Evolutionary conservation across 2,797 vertebrate species (phyloP), one percentile per base, ranked within the genome.

Genomic region (Hybognathus amarus): DNA sequence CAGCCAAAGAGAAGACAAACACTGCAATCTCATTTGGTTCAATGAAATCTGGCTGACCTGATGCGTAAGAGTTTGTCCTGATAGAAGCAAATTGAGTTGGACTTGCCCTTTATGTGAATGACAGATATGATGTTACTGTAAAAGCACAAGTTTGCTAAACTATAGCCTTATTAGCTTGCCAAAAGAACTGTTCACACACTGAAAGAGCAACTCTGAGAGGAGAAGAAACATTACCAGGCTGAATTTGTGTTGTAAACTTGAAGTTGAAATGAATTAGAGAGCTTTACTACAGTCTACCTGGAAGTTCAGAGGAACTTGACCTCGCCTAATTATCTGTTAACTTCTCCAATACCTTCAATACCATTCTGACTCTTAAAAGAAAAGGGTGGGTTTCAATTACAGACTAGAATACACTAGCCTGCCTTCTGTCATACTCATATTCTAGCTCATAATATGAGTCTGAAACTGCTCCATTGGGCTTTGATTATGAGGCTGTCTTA

Each of bases 21-120:
- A 17, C n/a, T 27, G n/a, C 54, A 76, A 61, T 76, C 54, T 27
- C 54, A 76, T 76, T 76, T 76, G 13, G n/a, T 61, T 61, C 22
- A 76, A 6, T 2, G 2, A 40, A 76, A 59, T 36, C 36, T 61
- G 74, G 52, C 73, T 40, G 30, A 74, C 30, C 10, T 45, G 40
- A 69, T 24, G 10, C 17, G 0, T 17, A 50, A 13, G 47, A 74
- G 47, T 54, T 74, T 33, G 30, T 54, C 47, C 47, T 36, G 50
- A 74, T 38, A 9, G 12, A 36, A 40, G 36, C 22, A 59, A 59
- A 76, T 76, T 9, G 15, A 61, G 15, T 59, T 59, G 22, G 54
- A 40, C 52, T 40, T 40, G 52, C 36, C 22, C 52, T 76, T 59
- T 75, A 10, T 24, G 36, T 76, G 50, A 74, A 54, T n/a, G 71